phyloP scores from a whole-genome alignment of 1,140 invertebrate genomes.

The Manduca sexta region DNA sequence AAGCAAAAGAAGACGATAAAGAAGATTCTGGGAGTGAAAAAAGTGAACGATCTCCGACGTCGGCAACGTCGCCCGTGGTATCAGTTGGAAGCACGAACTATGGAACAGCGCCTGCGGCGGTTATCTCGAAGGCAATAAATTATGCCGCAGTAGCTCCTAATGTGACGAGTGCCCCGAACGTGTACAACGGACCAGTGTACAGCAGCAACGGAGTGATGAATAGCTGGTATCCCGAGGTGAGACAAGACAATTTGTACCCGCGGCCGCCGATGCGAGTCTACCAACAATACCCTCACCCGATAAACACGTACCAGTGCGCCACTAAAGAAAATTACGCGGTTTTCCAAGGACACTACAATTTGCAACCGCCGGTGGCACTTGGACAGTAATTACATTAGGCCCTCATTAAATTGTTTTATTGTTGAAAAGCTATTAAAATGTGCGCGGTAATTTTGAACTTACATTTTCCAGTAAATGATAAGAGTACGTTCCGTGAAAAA shows the following conservation, averaged over 20 bases:
- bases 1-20: slow-evolving; percentile 59
- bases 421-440: background rate
- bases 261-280: slow-evolving; percentile 41
- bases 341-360: slow-evolving; percentile 68
- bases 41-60: slow-evolving; percentile 14
- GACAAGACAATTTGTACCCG: slow-evolving; percentile 44
- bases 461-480: no score
- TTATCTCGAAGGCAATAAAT: slow-evolving; percentile 31
- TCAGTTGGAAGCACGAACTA: slow-evolving; percentile 50
- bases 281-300: slow-evolving; percentile 53
- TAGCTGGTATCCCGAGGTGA: slow-evolving; percentile 50
- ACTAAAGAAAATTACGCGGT: slow-evolving; percentile 66
- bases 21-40: slow-evolving; percentile 42
- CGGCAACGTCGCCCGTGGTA: slow-evolving; percentile 12
- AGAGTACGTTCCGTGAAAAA: no score
- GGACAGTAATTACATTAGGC: slow-evolving; percentile 42
- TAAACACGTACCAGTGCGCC: slow-evolving; percentile 60
- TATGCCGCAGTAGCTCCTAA: slow-evolving; percentile 42
- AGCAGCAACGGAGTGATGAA: slow-evolving; percentile 14
- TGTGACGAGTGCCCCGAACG: slow-evolving; percentile 25
- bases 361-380: slow-evolving; percentile 63
- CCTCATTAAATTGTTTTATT: background rate
- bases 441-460: background rate
- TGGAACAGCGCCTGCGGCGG: slow-evolving; percentile 42
- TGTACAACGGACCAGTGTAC: slow-evolving; percentile 40